Conservation (phyloP, 2,797 vertebrate genomes). For the Cyclura pinguis region DNA sequence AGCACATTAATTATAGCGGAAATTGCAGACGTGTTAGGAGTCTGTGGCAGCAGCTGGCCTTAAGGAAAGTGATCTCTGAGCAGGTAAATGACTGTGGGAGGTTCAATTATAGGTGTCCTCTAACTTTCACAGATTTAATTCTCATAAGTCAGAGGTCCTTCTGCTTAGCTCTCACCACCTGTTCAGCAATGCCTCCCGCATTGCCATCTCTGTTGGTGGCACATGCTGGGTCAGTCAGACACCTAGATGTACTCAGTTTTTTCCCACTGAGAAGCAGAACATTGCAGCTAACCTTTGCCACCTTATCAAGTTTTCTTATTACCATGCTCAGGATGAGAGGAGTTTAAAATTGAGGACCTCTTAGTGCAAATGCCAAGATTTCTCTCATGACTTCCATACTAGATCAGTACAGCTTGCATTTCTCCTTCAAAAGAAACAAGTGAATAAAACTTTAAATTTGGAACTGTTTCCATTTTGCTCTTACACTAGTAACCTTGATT, state of each 20-base stretch:
- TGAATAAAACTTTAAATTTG: background rate
- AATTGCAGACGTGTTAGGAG: slow-evolving; percentile 29
- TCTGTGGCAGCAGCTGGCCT: slow-evolving; percentile 43
- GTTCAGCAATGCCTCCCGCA: slow-evolving; percentile 62
- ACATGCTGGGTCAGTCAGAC: slow-evolving; percentile 52
- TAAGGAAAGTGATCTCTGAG: slow-evolving; percentile 27
- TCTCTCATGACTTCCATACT: slow-evolving; percentile 45
- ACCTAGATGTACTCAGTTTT: slow-evolving; percentile 4
- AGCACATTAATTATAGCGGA: slow-evolving; percentile 39
- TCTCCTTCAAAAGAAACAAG: slow-evolving; percentile 39
- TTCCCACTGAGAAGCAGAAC: background rate
- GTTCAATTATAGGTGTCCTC: slow-evolving; percentile 52
- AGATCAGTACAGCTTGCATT: slow-evolving; percentile 25
- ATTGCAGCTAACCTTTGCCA: slow-evolving; percentile 62
- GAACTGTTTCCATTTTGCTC: slow-evolving; percentile 21
- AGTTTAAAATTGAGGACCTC: slow-evolving; percentile 62
- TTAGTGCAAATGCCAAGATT: slow-evolving; percentile 57
- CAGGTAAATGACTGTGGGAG: slow-evolving; percentile 36
- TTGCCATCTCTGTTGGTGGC: slow-evolving; percentile 40
- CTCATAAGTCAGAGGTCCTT: slow-evolving; percentile 28
- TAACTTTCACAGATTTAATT: slow-evolving; percentile 39
- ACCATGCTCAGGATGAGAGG: slow-evolving; percentile 58
- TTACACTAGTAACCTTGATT: background rate
- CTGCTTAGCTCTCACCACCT: slow-evolving; percentile 33
- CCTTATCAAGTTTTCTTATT: slow-evolving; percentile 63